Evolutionary conservation across 92 coral and sea anemone species (phyloP).

Genomic region (Zoanthus sociatus): DNA sequence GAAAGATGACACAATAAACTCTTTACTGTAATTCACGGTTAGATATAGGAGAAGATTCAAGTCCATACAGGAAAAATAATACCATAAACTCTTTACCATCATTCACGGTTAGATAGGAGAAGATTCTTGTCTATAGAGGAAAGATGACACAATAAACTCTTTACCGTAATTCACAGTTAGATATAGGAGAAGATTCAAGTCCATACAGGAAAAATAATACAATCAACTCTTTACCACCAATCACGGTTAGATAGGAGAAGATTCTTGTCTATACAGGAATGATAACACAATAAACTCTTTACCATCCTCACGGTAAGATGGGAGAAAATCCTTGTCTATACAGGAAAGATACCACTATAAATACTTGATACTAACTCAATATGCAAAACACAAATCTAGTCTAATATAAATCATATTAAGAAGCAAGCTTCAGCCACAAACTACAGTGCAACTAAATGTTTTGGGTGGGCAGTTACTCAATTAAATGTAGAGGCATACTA

Average conservation of each 20-base stretch:
- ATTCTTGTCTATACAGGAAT: conserved; percentile 77
- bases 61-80: conserved; percentile 56
- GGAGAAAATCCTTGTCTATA: conserved; percentile 93
- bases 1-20: background rate
- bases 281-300: background rate
- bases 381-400: no score
- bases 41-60: conserved; percentile 94
- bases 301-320: conserved; percentile 8
- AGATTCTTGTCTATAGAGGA: conserved; percentile 82
- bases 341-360: background rate
- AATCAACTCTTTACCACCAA: conserved; percentile 81
- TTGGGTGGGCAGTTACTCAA: no score
- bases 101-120: conserved; percentile 68
- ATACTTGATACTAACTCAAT: background rate
- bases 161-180: conserved; percentile 86
- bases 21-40: conserved; percentile 85
- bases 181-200: conserved; percentile 95
- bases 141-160: background rate
- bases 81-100: conserved; percentile 39
- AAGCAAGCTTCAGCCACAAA: no score
- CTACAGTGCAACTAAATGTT: no score
- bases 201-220: conserved; percentile 37
- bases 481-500: no score
- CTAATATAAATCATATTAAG: no score
- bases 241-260: conserved; percentile 90